A percentile compares a stretch with the other conserved stretches of the same genome.
Conservation (phyloP, 1,140 invertebrate species). For the Solen grandis region DNA sequence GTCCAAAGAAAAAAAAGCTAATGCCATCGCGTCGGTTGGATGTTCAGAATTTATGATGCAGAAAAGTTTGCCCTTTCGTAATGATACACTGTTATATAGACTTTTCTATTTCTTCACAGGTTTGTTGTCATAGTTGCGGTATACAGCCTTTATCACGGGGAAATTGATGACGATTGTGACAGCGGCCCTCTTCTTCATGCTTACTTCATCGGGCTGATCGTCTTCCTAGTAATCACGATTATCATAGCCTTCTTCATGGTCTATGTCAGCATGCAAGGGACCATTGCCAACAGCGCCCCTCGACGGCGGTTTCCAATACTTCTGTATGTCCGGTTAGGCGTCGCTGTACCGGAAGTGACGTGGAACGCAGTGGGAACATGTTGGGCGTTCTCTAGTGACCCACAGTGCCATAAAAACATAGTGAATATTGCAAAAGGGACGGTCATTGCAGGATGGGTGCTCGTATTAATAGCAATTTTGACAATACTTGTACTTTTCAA, state of each 20-base stretch:
- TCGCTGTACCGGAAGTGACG: conserved; percentile 88
- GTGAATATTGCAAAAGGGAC: conserved; percentile 81
- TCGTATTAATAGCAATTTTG: conserved; percentile 87
- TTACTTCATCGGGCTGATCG: conserved; percentile 65
- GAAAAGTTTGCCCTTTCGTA: too few species aligned
- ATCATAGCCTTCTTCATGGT: conserved; percentile 71
- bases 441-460: conserved; percentile 90
- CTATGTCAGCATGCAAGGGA: conserved; percentile 77
- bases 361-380: conserved; percentile 90
- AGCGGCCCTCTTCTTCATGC: conserved; percentile 51
- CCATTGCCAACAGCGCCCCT: conserved; percentile 74
- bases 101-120: conserved; percentile 54
- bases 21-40: too few species aligned
- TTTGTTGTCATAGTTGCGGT: conserved; percentile 57
- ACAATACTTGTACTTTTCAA: conserved; percentile 90
- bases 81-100: too few species aligned
- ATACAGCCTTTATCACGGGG: conserved; percentile 49
- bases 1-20: background rate
- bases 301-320: conserved; percentile 75
- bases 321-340: conserved; percentile 80
- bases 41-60: too few species aligned
- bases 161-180: conserved; percentile 39
- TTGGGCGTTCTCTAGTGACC: conserved; percentile 85
- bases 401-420: conserved; percentile 62
- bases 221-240: conserved; percentile 69